Percentiles rank a stretch among this genome's conserved stretches.
phyloP scores from a whole-genome alignment of 2,888 invertebrate genomes.

The Thelaira solivaga region DNA sequence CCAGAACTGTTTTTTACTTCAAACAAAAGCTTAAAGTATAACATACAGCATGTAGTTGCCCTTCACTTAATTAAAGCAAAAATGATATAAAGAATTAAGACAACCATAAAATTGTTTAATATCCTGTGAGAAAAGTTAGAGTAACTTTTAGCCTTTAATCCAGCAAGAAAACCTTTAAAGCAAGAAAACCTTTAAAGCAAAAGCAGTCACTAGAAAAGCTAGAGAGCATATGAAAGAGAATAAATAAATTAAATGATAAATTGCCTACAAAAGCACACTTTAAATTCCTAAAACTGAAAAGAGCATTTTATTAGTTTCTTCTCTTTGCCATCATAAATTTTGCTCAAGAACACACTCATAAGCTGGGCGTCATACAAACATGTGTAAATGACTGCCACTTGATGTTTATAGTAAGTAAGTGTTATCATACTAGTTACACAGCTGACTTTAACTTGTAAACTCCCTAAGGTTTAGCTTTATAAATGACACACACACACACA shows the following conservation, averaged over 20 bases:
- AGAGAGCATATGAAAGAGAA: neutral
- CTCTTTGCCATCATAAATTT: slow-evolving; percentile 32
- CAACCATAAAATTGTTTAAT: slow-evolving; percentile 42
- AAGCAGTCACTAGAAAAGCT: neutral
- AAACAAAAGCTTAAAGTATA: no score
- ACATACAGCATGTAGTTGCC: neutral
- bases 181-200: neutral
- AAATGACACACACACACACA: no score
- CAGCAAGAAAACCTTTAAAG: neutral
- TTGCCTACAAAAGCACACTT: neutral
- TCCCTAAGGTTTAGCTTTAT: neutral
- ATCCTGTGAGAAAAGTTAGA: slow-evolving; percentile 18
- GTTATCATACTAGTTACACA: neutral
- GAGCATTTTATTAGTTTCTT: neutral
- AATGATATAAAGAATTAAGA: slow-evolving; percentile 20
- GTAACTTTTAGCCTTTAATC: slow-evolving; percentile 13
- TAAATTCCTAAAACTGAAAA: slow-evolving; percentile 2
- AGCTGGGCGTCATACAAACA: neutral
- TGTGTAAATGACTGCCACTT: no score
- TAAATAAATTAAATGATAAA: neutral
- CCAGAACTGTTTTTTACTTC: no score
- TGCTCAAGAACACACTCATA: neutral
- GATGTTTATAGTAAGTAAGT: slow-evolving; percentile 2
- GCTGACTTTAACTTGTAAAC: neutral
- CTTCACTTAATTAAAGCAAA: neutral